These are phyloP conservation scores for Marmota monax DNA, from an alignment of 2,113 vertebrate species.

Conservation along the genomic window DNA sequence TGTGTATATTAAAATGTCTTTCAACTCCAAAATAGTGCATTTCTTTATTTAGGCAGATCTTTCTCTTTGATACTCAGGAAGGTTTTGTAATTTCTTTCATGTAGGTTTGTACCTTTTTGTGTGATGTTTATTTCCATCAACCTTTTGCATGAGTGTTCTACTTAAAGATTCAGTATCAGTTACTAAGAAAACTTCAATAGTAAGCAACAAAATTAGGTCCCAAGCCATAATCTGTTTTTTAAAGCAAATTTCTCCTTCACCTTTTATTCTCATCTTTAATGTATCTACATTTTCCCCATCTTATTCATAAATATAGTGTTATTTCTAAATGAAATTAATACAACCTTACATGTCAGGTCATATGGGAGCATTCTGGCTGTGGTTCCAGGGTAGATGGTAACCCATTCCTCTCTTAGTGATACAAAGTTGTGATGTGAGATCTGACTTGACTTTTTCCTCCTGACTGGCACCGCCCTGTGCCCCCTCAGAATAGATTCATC, in stretches of 20 bases:
- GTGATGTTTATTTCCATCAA: neutral
- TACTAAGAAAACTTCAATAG: neutral
- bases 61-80: neutral
- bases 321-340: neutral
- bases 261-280: neutral
- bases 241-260: neutral
- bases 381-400: neutral
- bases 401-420: neutral
- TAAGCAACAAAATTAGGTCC: neutral
- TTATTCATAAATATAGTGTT: neutral
- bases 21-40: neutral
- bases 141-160: neutral
- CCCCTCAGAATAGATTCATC: neutral
- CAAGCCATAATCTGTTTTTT: neutral
- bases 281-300: neutral
- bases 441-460: neutral
- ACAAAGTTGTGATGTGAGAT: neutral
- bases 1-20: neutral
- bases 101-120: neutral
- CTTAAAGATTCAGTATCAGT: neutral
- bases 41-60: neutral
- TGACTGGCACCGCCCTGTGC: neutral
- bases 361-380: neutral
- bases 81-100: slow-evolving; percentile 15
- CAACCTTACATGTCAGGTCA: neutral